Evolutionary conservation across 1,140 invertebrate species (phyloP), one percentile per base, ranked within the genome.

Genomic region (Plutomurus gul): DNA sequence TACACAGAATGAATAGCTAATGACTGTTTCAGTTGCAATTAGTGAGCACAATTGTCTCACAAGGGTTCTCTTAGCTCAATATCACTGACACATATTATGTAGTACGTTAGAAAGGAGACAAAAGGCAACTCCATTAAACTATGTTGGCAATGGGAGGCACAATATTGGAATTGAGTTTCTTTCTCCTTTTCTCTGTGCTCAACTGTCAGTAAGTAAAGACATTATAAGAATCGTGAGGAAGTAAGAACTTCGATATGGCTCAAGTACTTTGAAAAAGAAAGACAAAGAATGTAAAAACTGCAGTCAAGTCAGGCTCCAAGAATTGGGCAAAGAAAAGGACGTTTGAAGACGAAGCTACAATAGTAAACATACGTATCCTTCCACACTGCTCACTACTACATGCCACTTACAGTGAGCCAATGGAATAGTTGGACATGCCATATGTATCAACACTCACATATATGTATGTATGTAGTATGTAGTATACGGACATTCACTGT

Each of bases 1-100:
- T 65, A 65, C 56, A 65, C 25, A 27, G 56, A 65, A 65, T 65
- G 56, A 65, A 65, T 65, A 27, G 56, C 56, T 65, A 65, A 65
- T 65, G 56, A 65, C 27, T 27, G 56, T 27, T 65, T 65, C 56
- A 65, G 27, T 65, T 65, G 56, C 56, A 65, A 65, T 65, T 65
- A 65, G 56, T 27, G 56, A 30, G 36, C n/a, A 6, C 27, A 65
- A 65, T 65, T 65, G 27, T 65, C 27, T 65, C 27, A 16, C 30
- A 65, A 65, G 56, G 30, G 27, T 65, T 65, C 56, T 65, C 56
- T 49, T n/a, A 65, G 56, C 30, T 65, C 56, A 49, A 13, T 65
- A 36, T 7, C 56, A 4, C 13, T 65, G 56, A 65, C 56, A 33
- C 56, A 18, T 13, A 13, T 13, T 51, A 51, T 18, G 5, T 22